A percentile compares a stretch with the other conserved stretches of the same genome.
Evolutionary conservation across 1,140 invertebrate species (phyloP).

Genomic region (Dermatophagoides farinae): DNA sequence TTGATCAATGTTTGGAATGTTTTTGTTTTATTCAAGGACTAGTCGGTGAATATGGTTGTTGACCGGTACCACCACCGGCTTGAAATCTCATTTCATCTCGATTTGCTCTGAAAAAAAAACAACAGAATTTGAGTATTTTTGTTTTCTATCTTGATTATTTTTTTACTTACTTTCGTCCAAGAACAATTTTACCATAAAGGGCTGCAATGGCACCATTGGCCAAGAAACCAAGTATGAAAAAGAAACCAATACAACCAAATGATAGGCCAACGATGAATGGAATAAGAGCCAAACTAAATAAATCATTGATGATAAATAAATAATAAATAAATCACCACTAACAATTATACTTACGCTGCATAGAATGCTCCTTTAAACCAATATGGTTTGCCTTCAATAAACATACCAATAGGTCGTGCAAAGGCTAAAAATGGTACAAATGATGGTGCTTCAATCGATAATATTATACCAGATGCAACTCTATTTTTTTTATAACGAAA

Average conservation of each 20-base stretch:
- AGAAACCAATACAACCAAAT: slow-evolving; percentile 13
- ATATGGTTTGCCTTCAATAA: slow-evolving; percentile 15
- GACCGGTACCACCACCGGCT: slow-evolving; percentile 5
- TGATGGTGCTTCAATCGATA: slow-evolving; percentile 15
- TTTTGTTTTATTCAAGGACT: slow-evolving; percentile 8
- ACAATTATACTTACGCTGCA: slow-evolving; percentile 13
- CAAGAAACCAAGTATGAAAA: slow-evolving; percentile 13
- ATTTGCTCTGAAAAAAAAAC: not conserved
- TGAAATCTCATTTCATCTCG: slow-evolving; percentile 16
- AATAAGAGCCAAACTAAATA: slow-evolving; percentile 11
- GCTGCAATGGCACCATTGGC: slow-evolving; percentile 3
- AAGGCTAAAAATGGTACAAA: slow-evolving; percentile 16
- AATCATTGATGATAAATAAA: not conserved
- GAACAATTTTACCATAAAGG: slow-evolving; percentile 10
- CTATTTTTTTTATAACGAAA: not conserved
- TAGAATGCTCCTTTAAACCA: slow-evolving; percentile 16
- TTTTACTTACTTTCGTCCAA: slow-evolving; percentile 13
- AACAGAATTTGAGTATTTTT: not conserved
- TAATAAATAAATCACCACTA: not conserved
- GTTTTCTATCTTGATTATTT: not conserved
- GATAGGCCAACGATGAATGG: slow-evolving; percentile 10
- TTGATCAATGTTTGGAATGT: not conserved
- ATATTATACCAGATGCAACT: slow-evolving; percentile 6
- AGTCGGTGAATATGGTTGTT: slow-evolving; percentile 16
- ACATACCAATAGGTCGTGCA: slow-evolving; percentile 13